Evolutionary conservation across 92 coral and sea anemone species (phyloP).

Genomic region (Porites evermanni): DNA sequence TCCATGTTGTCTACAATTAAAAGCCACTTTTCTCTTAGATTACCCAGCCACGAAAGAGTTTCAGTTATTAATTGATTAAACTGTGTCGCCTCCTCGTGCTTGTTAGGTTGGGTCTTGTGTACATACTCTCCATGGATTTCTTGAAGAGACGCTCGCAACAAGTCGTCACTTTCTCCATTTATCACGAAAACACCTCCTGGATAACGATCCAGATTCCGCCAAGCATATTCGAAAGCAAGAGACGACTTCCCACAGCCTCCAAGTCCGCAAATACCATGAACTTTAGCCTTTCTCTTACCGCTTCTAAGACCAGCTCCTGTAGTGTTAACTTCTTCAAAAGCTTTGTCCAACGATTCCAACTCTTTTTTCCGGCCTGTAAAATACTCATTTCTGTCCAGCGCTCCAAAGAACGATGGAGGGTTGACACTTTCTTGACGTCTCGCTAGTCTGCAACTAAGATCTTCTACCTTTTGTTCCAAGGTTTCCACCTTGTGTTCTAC

Average conservation of each 20-base stretch:
- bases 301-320: not conserved
- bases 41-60: conserved; percentile 60
- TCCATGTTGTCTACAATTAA: conserved; percentile 68
- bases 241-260: conserved; percentile 72
- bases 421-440: not conserved
- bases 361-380: conserved; percentile 55
- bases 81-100: not conserved
- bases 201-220: conserved; percentile 38
- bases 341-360: conserved; percentile 18
- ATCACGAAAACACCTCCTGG: conserved; percentile 62
- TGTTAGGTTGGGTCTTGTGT: conserved; percentile 43
- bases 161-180: conserved; percentile 53
- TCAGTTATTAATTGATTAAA: conserved; percentile 41
- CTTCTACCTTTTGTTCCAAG: not conserved
- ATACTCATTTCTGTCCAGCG: conserved; percentile 57
- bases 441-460: not conserved
- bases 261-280: conserved; percentile 48
- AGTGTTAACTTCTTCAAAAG: not conserved
- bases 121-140: conserved; percentile 3
- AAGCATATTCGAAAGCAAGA: conserved; percentile 59
- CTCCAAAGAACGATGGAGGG: conserved; percentile 28
- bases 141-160: conserved; percentile 20
- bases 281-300: not conserved
- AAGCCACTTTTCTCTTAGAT: conserved; percentile 48
- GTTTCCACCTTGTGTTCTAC: not conserved